A percentile compares a stretch with the other conserved stretches of the same genome.
Evolutionary conservation across 2,797 vertebrate genomes (phyloP).

Genomic region (Peromyscus aztecus): DNA sequence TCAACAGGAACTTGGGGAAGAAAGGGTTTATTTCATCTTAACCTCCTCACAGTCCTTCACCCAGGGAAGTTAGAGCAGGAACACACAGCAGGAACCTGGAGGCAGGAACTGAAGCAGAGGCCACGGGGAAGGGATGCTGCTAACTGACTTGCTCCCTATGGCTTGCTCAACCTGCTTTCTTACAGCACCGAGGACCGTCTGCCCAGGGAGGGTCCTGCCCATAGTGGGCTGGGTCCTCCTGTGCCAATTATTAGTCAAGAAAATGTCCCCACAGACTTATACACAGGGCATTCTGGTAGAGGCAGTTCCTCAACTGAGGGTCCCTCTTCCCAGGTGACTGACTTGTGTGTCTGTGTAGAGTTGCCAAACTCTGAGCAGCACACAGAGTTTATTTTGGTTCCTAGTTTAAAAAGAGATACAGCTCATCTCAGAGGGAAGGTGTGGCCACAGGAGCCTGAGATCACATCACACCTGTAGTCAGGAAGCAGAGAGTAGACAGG

Average conservation of each 20-base stretch:
- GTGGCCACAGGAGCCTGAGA: not conserved
- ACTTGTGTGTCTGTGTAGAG: no score
- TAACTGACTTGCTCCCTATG: not conserved
- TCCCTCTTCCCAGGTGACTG: not conserved
- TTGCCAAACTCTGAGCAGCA: no score
- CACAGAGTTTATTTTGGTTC: not conserved
- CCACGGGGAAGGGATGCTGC: not conserved
- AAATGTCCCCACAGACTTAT: no score
- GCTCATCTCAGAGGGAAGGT: not conserved
- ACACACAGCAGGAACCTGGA: not conserved
- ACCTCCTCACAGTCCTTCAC: fast-evolving
- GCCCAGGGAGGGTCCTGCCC: not conserved
- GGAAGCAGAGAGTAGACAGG: not conserved
- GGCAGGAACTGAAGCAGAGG: not conserved
- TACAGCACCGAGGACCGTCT: not conserved
- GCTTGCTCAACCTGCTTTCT: not conserved
- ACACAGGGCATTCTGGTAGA: not conserved
- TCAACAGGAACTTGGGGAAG: not conserved
- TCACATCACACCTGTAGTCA: no score
- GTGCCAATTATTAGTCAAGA: not conserved
- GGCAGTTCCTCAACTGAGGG: not conserved
- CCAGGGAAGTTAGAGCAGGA: not conserved
- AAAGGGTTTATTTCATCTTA: not conserved
- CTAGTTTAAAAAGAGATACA: not conserved
- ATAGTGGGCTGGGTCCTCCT: not conserved